These are phyloP conservation scores for Caenorhabditis uteleia DNA, from an alignment of 2,888 invertebrate genomes.

Conservation along the genomic window DNA sequence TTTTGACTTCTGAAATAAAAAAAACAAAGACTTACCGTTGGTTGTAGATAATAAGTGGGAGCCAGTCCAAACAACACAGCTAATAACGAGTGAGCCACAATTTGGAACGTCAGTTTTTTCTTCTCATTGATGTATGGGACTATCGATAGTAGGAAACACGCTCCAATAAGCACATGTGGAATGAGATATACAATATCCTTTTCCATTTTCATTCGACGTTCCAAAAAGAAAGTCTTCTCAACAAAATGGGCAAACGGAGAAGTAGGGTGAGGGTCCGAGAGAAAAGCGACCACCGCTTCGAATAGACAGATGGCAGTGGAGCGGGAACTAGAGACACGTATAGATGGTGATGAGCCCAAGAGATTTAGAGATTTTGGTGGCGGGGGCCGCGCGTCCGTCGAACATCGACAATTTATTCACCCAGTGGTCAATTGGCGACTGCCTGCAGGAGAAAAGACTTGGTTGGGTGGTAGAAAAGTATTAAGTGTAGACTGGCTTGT, in stretches of 20 bases:
- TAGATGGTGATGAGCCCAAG: too few species aligned
- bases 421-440: too few species aligned
- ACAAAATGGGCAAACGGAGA: conserved; percentile 1
- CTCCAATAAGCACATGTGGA: conserved; percentile 36
- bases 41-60: conserved; percentile 35
- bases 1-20: neutral
- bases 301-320: conserved; percentile 33
- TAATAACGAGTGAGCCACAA: conserved; percentile 42
- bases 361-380: too few species aligned
- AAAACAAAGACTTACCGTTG: conserved; percentile 30
- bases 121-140: conserved; percentile 29
- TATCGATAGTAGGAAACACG: conserved; percentile 36
- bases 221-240: neutral
- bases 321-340: neutral
- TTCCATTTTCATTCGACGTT: too few species aligned
- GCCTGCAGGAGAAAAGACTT: too few species aligned
- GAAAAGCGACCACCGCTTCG: neutral
- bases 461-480: too few species aligned
- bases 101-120: conserved; percentile 31
- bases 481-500: too few species aligned
- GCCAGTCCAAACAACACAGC: conserved; percentile 37
- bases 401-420: too few species aligned
- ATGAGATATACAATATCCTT: conserved; percentile 9
- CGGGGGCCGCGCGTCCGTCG: too few species aligned
- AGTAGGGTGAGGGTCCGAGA: neutral